A percentile compares a stretch with the other conserved stretches of the same genome.
phyloP scores from a whole-genome alignment of 2,113 vertebrate genomes.

The Hypanus sabinus region DNA sequence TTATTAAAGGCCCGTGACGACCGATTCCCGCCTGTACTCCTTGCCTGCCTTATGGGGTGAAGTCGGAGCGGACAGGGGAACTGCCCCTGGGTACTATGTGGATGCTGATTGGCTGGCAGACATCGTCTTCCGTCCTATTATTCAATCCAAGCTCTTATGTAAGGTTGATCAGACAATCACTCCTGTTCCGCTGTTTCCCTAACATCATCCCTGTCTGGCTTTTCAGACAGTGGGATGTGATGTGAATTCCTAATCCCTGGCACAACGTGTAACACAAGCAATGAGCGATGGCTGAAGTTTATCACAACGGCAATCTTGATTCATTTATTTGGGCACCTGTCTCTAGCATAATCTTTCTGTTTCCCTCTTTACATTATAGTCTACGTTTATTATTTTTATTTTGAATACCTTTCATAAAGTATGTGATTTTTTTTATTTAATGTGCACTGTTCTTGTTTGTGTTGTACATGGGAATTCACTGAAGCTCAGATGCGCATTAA shows the following conservation, averaged over 20 bases:
- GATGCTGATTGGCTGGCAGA: not conserved
- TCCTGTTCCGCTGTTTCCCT: not conserved
- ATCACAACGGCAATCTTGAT: not conserved
- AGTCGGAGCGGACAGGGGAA: not conserved
- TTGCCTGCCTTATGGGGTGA: no score
- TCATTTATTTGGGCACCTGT: not conserved
- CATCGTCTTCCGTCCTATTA: slow-evolving; percentile 9
- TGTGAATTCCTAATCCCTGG: slow-evolving; percentile 14
- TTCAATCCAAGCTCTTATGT: slow-evolving; percentile 32
- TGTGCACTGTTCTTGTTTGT: no score
- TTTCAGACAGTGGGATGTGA: slow-evolving; percentile 24
- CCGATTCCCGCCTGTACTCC: not conserved
- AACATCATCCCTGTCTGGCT: slow-evolving; percentile 29
- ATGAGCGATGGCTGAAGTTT: not conserved
- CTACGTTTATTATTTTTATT: not conserved
- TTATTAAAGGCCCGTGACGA: not conserved
- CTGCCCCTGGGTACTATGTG: not conserved
- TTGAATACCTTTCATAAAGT: not conserved
- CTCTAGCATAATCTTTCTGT: not conserved
- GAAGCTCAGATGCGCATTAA: no score
- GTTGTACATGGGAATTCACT: no score
- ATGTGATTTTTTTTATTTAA: not conserved
- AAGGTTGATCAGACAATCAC: slow-evolving; percentile 27
- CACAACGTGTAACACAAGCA: not conserved
- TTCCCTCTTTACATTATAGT: not conserved